A percentile compares a stretch with the other conserved stretches of the same genome.
phyloP scores from a whole-genome alignment of 2,113 vertebrate species.

The Colinus virginianus region DNA sequence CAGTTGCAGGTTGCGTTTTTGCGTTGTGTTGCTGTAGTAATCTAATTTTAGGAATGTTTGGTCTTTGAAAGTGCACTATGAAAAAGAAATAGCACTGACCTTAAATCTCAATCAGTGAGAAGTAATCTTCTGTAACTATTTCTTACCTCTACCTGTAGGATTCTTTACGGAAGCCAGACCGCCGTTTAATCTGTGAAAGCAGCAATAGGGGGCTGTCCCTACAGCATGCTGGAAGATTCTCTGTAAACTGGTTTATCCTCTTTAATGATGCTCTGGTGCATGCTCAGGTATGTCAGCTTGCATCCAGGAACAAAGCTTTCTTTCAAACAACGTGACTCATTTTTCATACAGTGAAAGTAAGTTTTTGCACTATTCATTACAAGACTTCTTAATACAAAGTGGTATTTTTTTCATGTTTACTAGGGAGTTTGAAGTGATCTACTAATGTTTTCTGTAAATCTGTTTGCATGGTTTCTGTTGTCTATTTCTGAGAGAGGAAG shows the following conservation, averaged over 20 bases:
- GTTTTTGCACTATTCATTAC: neutral
- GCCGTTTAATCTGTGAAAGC: constrained; percentile 94
- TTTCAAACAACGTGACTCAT: accelerated
- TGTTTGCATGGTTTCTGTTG: neutral
- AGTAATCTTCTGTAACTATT: neutral
- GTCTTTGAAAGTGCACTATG: neutral
- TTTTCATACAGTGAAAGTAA: neutral
- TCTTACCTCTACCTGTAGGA: constrained; percentile 78
- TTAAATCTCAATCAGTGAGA: neutral
- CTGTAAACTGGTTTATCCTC: constrained; percentile 99
- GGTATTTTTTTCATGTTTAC: neutral
- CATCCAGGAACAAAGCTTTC: neutral
- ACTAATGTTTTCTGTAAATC: neutral
- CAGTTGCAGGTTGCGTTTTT: neutral
- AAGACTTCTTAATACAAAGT: neutral
- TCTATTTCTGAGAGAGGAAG: neutral
- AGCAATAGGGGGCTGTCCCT: constrained; percentile 92
- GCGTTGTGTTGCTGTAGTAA: neutral
- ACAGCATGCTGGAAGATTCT: constrained; percentile 95
- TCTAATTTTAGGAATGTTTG: neutral
- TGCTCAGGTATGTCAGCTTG: constrained; percentile 87
- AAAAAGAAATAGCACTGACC: neutral
- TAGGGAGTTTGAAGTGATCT: neutral
- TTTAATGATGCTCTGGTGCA: constrained; percentile 96
- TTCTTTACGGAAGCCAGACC: constrained; percentile 91